Evolutionary conservation across 1,140 invertebrate species (phyloP).

Genomic region (Cydia amplana): DNA sequence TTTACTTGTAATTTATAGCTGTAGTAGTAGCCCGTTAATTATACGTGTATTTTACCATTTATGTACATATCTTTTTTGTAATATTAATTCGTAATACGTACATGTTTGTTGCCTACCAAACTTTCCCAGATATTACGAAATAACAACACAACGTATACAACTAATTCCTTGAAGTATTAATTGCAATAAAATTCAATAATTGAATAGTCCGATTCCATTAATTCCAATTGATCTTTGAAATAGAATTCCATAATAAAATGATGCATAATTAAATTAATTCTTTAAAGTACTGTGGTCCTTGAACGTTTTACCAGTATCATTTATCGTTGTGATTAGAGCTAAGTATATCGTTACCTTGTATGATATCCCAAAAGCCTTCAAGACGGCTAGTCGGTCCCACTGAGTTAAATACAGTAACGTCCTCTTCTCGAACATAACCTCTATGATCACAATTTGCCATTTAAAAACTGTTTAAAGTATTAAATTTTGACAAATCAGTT

Average conservation of each 20-base stretch:
- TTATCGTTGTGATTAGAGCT: constrained; percentile 73
- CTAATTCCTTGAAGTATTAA: not conserved
- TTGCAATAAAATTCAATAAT: not conserved
- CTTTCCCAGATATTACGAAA: not conserved
- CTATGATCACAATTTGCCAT: not conserved
- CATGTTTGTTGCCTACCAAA: constrained; percentile 16
- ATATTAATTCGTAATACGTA: constrained; percentile 13
- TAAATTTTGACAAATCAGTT: constrained; percentile 21
- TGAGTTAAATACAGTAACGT: not conserved
- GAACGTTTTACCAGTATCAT: constrained; percentile 40
- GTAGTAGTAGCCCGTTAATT: constrained; percentile 7
- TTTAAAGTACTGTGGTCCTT: not conserved
- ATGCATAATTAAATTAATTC: not conserved
- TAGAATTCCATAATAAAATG: not conserved
- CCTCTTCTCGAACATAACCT: constrained; percentile 21
- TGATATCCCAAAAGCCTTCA: constrained; percentile 66
- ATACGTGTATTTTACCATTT: constrained; percentile 9
- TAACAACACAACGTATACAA: not conserved
- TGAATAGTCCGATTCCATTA: not conserved
- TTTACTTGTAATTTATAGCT: constrained; percentile 13
- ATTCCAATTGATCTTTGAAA: not conserved
- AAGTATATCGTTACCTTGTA: constrained; percentile 56
- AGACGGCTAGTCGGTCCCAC: constrained; percentile 68
- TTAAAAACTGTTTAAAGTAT: not conserved
- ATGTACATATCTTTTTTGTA: constrained; percentile 25